A percentile compares a stretch with the other conserved stretches of the same genome.
Evolutionary conservation across 2,888 invertebrate species (phyloP).

Genomic region (Tanaodytes sp.): DNA sequence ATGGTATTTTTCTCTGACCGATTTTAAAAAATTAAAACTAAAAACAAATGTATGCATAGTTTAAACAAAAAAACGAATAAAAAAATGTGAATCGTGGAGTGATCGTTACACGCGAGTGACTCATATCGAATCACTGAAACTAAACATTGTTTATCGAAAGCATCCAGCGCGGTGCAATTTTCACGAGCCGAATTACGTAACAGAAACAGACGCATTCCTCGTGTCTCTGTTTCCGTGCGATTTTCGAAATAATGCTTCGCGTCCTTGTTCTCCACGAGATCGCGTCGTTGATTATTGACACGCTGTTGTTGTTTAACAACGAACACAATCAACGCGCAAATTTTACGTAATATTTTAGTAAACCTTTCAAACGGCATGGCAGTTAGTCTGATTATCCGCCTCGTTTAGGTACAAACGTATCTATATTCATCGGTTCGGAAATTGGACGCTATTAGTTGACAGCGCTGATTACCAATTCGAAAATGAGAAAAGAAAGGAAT

Average conservation of each 20-base stretch:
- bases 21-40: no score
- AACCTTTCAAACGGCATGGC: slow-evolving; percentile 1
- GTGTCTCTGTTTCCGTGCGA: neutral
- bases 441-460: no score
- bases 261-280: slow-evolving; percentile 16
- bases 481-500: slow-evolving; percentile 8
- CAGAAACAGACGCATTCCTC: neutral
- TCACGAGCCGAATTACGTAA: neutral
- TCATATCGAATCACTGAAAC: no score
- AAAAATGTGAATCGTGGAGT: no score
- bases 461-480: no score
- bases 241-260: neutral
- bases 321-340: slow-evolving; percentile 6
- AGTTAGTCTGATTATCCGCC: neutral
- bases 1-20: no score
- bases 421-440: no score
- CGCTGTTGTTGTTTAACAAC: slow-evolving; percentile 1
- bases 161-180: neutral
- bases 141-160: no score
- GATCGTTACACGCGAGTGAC: no score
- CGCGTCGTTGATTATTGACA: slow-evolving; percentile 6
- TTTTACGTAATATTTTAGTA: slow-evolving; percentile 10
- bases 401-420: slow-evolving; percentile 16
- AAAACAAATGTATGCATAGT: no score
- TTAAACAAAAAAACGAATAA: no score